A percentile compares a stretch with the other conserved stretches of the same genome.
These are phyloP conservation scores for Tetramorium simillimum DNA, from an alignment of 1,140 invertebrate species.

Conservation along the genomic window DNA sequence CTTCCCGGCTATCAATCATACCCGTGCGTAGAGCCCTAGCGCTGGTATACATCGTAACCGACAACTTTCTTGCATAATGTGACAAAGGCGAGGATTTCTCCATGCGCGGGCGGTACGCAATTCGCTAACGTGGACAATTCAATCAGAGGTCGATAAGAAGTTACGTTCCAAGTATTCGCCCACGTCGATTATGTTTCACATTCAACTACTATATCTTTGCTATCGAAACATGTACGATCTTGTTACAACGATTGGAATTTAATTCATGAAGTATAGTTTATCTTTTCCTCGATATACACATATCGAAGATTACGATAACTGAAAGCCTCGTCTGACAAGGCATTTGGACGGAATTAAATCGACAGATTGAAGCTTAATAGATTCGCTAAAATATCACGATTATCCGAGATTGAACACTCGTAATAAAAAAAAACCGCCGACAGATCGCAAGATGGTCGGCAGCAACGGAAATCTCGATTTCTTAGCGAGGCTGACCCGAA, in stretches of 20 bases:
- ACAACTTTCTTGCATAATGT: slow-evolving; percentile 67
- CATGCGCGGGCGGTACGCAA: slow-evolving; percentile 41
- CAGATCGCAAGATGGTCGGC: slow-evolving; percentile 65
- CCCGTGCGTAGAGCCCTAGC: slow-evolving; percentile 36
- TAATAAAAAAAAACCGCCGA: not conserved
- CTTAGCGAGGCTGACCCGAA: slow-evolving; percentile 68
- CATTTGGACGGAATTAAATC: not conserved
- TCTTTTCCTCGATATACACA: not conserved
- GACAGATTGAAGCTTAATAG: not conserved
- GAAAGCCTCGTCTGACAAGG: not conserved
- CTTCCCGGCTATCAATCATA: slow-evolving; percentile 63
- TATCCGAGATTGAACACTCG: not conserved
- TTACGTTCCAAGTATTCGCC: slow-evolving; percentile 30
- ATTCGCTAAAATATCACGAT: slow-evolving; percentile 1
- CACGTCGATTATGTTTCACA: slow-evolving; percentile 27
- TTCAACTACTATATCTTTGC: slow-evolving; percentile 24
- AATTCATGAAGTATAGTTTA: not conserved
- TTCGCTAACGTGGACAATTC: slow-evolving; percentile 68
- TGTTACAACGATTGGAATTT: not conserved
- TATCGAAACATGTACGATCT: not conserved
- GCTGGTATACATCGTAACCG: slow-evolving; percentile 45
- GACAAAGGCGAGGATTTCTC: slow-evolving; percentile 58
- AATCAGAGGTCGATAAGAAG: slow-evolving; percentile 60
- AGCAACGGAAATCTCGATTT: slow-evolving; percentile 81
- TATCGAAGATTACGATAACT: not conserved